A percentile compares a stretch with the other conserved stretches of the same genome.
These are phyloP conservation scores for Argya squamiceps DNA, from an alignment of 2,797 vertebrate species.

Conservation along the genomic window DNA sequence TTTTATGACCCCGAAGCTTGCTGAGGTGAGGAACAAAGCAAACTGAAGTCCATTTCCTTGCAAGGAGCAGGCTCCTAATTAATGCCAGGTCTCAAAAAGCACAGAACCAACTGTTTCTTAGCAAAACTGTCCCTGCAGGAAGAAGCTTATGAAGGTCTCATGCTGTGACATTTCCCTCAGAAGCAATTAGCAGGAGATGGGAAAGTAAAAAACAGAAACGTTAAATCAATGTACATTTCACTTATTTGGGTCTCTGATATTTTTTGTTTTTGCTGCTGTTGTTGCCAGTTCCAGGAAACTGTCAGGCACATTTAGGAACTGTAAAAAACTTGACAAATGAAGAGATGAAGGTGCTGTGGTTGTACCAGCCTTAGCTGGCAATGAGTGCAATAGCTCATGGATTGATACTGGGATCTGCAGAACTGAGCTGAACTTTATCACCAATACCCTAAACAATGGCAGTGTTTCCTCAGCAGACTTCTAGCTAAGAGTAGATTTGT, in stretches of 20 bases:
- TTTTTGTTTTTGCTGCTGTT: background rate
- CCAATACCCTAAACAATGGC: background rate
- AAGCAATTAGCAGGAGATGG: constrained; percentile 37
- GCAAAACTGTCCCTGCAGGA: constrained; percentile 14
- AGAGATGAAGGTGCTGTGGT: background rate
- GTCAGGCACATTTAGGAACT: background rate
- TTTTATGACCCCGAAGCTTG: constrained; percentile 8
- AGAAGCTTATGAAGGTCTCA: constrained; percentile 11
- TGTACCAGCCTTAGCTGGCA: background rate
- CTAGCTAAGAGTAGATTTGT: background rate
- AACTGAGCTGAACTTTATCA: background rate
- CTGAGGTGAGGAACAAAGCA: constrained; percentile 42
- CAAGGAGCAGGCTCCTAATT: constrained; percentile 37
- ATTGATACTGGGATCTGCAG: background rate
- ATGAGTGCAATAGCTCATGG: background rate
- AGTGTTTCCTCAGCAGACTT: background rate
- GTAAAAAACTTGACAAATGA: background rate
- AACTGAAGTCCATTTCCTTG: constrained; percentile 24
- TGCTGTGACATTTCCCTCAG: constrained; percentile 26
- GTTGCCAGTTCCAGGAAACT: background rate
- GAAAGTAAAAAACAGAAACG: constrained; percentile 19
- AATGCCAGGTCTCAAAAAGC: constrained; percentile 41
- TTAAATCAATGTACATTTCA: constrained; percentile 2
- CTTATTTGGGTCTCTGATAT: background rate
- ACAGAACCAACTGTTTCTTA: background rate